phyloP scores from a whole-genome alignment of 2,113 vertebrate genomes.

The Neodon shergylaensis region DNA sequence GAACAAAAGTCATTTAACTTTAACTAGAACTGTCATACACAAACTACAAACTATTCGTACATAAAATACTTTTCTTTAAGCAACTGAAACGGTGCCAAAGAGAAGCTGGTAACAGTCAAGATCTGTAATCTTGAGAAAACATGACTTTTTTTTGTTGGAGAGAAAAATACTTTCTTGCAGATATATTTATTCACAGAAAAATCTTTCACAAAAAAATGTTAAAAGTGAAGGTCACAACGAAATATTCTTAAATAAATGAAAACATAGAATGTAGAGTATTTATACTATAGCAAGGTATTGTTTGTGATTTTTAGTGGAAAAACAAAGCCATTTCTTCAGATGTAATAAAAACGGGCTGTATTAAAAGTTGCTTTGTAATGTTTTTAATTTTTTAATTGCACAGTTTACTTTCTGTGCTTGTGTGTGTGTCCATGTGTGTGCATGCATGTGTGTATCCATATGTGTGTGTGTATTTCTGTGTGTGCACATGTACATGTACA shows the following conservation, averaged over 20 bases:
- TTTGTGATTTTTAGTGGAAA: conserved; percentile 4
- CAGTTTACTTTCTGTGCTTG: background rate
- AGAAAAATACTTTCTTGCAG: background rate
- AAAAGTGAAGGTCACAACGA: conserved; percentile 19
- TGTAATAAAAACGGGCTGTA: background rate
- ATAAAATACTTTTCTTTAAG: conserved; percentile 14
- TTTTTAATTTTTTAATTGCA: background rate
- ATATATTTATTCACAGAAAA: conserved; percentile 3
- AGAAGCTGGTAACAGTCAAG: conserved; percentile 25
- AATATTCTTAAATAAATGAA: conserved; percentile 42
- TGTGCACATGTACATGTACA: background rate
- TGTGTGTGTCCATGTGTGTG: background rate
- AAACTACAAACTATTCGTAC: background rate
- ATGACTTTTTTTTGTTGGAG: background rate
- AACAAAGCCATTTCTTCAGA: background rate
- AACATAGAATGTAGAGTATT: background rate
- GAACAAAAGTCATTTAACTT: conserved; percentile 32
- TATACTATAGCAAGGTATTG: background rate
- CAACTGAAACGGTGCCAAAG: conserved; percentile 22
- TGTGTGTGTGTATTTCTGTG: background rate
- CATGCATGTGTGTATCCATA: background rate
- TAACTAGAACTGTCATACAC: background rate
- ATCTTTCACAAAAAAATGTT: conserved; percentile 7
- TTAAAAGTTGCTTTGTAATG: background rate
- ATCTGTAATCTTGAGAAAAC: conserved; percentile 33